Conservation (phyloP, 1,140 invertebrate genomes). For the Thalassaphorura encarpata region DNA sequence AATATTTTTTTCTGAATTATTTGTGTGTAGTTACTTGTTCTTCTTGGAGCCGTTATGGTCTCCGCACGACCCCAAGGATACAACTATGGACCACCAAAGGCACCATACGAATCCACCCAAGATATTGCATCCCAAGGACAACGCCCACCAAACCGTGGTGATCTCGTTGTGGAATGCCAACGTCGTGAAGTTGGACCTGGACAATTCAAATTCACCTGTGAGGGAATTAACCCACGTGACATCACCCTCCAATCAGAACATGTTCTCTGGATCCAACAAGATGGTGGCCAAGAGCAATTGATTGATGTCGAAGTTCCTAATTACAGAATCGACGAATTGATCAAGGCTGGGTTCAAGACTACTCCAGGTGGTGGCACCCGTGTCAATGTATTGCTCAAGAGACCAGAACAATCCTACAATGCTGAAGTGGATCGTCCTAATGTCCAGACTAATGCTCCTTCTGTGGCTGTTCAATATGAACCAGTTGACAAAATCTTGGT, state of each 20-base stretch:
- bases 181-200: conserved; percentile 15
- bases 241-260: conserved; percentile 19
- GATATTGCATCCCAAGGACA: too few relatives aligned
- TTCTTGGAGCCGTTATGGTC: background rate
- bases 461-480: conserved; percentile 23
- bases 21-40: background rate
- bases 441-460: background rate
- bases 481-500: conserved; percentile 1
- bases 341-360: conserved; percentile 24
- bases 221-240: conserved; percentile 9
- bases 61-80: background rate
- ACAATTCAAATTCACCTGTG: conserved; percentile 15
- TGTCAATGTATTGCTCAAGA: conserved; percentile 25
- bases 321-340: conserved; percentile 25
- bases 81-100: background rate
- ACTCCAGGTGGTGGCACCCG: conserved; percentile 1
- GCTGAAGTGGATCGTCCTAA: conserved; percentile 14
- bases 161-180: conserved; percentile 14
- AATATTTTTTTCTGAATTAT: too few relatives aligned
- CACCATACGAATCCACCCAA: too few relatives aligned
- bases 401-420: conserved; percentile 16
- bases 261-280: conserved; percentile 19
- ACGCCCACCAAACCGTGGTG: background rate
- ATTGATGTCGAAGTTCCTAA: conserved; percentile 22
- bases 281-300: background rate